A percentile compares a stretch with the other conserved stretches of the same genome.
These are phyloP conservation scores for Falco biarmicus DNA, from an alignment of 2,797 vertebrate species.

Conservation along the genomic window DNA sequence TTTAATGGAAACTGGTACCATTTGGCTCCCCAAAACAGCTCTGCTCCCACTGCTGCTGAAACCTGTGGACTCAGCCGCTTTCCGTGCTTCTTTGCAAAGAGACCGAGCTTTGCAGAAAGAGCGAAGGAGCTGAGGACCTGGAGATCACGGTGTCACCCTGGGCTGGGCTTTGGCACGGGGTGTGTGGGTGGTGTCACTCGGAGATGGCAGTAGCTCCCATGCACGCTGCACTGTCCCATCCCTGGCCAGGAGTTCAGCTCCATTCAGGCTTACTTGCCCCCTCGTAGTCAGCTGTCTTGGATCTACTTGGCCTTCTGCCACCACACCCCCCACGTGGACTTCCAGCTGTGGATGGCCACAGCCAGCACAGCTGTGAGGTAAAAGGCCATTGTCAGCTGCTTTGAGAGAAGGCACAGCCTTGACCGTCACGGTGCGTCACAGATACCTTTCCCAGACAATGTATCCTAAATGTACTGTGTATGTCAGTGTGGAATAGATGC, in stretches of 20 bases:
- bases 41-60: background rate
- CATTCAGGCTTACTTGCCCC: fast-evolving
- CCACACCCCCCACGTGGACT: fast-evolving
- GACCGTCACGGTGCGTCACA: background rate
- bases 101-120: background rate
- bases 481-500: conserved; percentile 37
- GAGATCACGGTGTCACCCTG: background rate
- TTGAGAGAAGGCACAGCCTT: conserved; percentile 31
- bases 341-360: background rate
- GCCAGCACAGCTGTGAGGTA: conserved; percentile 71
- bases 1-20: background rate
- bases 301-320: background rate
- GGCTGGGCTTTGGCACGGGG: fast-evolving
- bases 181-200: fast-evolving
- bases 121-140: background rate
- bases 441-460: background rate
- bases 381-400: conserved; percentile 60
- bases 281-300: background rate
- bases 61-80: fast-evolving
- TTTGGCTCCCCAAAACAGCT: background rate
- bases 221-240: fast-evolving
- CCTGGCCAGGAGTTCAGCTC: background rate
- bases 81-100: background rate
- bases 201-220: background rate
- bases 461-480: conserved; percentile 61